Percentiles rank a stretch among this genome's conserved stretches.
phyloP scores from a whole-genome alignment of 2,113 vertebrate species.

The Dascyllus trimaculatus region DNA sequence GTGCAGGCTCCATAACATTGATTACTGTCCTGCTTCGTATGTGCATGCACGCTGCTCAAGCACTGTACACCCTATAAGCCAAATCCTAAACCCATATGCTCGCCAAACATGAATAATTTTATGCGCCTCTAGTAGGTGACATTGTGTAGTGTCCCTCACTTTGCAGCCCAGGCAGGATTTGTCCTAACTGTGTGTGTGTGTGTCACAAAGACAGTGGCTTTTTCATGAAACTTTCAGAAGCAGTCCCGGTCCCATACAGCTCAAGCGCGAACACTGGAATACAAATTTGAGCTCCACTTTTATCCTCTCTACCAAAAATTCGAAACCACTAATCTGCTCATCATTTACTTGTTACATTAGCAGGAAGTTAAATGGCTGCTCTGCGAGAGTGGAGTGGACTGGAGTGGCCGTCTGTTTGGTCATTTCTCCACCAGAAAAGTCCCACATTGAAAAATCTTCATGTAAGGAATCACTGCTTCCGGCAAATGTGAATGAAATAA shows the following conservation, averaged over 20 bases:
- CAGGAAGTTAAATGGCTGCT: constrained; percentile 31
- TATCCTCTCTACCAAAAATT: constrained; percentile 13
- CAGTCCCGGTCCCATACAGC: constrained; percentile 69
- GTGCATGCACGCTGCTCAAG: not conserved
- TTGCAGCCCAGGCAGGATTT: constrained; percentile 1
- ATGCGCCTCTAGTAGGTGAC: not conserved
- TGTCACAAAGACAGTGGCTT: constrained; percentile 64
- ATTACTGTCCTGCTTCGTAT: constrained; percentile 1
- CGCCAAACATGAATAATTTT: not conserved
- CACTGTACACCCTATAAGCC: not conserved
- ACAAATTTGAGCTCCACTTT: constrained; percentile 37
- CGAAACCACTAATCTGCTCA: constrained; percentile 39
- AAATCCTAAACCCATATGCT: not conserved
- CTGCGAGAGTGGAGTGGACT: constrained; percentile 28
- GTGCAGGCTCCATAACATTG: not conserved
- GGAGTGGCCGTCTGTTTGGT: constrained; percentile 24
- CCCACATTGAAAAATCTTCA: constrained; percentile 11
- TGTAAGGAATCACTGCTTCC: not conserved
- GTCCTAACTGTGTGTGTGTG: constrained; percentile 8
- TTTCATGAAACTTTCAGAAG: constrained; percentile 81
- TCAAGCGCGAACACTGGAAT: constrained; percentile 59
- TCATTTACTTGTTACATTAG: constrained; percentile 31
- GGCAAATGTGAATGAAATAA: not conserved
- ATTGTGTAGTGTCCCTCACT: not conserved
- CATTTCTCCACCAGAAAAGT: not conserved